Evolutionary conservation across 2,113 vertebrate species (phyloP), one percentile per base, ranked within the genome.

Genomic region (Empidonax traillii): DNA sequence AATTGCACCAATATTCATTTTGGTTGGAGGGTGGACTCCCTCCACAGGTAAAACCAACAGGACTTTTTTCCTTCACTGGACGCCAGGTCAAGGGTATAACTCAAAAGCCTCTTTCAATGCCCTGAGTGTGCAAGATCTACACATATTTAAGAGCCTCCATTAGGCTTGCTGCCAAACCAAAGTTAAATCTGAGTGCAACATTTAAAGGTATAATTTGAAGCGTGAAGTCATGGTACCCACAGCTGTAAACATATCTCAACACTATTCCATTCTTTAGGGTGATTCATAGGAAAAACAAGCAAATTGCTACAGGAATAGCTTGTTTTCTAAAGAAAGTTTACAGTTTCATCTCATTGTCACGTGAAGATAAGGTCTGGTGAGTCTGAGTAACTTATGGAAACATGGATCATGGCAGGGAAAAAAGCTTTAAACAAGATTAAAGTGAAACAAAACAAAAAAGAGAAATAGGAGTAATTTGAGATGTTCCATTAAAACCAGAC

Each of bases 151-250:
- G 43, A 92, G 73, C 33, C 68, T 66, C 88, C 90, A 96, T 94
- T 96, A 97, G 94, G 95, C 95, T 39, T 62, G 68, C 69, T 90
- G 96, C 95, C 95, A 96, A 94, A 53, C 86, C 90, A 63, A 93
- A 94, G 92, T 74, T 90, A 96, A 93, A 82, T 41, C 88, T 73
- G 85, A 96, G 92, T 52, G 69, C 68, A 85, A 91, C 43, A 94
- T 85, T 61, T 91, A 87, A 96, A 96, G 49, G 81, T 94, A 87
- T 61, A 87, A 91, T 91, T 92, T 92, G 66, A 90, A 92, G 84
- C 0, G 0, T 86, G 85, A 96, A 96, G 93, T 95, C 95, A 96
- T 47, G 72, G 90, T 67, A 89, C 63, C 35, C 46, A 88, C 80
- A 96, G 80, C 93, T 92, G 86, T 92, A 96, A 94, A 97, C 72